Conservation (phyloP, 2,888 invertebrate genomes). For the Diaphora mendica region DNA sequence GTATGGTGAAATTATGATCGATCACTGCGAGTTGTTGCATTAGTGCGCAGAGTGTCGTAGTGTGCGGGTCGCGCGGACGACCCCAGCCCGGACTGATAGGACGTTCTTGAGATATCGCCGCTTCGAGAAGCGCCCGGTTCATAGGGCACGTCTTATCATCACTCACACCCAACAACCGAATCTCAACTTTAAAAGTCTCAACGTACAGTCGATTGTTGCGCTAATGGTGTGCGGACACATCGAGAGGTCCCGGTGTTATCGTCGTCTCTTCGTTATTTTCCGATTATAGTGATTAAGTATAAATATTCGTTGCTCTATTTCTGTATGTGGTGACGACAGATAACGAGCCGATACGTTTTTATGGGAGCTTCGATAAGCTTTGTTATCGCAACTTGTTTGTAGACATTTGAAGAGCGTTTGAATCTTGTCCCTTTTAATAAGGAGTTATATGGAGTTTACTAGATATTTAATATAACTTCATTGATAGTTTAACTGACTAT, state of each 20-base stretch:
- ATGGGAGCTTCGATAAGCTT: constrained; percentile 56
- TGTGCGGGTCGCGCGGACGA: constrained; percentile 26
- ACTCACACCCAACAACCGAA: constrained; percentile 16
- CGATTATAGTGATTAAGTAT: constrained; percentile 73
- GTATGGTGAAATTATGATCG: background rate
- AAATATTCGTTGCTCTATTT: constrained; percentile 64
- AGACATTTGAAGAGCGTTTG: constrained; percentile 12
- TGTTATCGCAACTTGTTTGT: constrained; percentile 54
- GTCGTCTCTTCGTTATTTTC: constrained; percentile 74
- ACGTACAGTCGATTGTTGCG: constrained; percentile 23
- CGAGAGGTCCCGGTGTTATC: constrained; percentile 66
- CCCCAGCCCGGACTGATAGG: constrained; percentile 49
- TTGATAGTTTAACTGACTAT: background rate
- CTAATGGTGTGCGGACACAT: constrained; percentile 25
- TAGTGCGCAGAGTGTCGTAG: background rate
- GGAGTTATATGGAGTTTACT: too few species aligned
- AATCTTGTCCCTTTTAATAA: background rate
- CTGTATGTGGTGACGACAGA: constrained; percentile 52
- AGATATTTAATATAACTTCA: background rate
- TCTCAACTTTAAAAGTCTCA: constrained; percentile 19
- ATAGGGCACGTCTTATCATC: constrained; percentile 64
- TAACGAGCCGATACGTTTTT: constrained; percentile 54
- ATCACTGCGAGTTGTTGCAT: background rate
- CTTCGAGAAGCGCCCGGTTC: constrained; percentile 60
- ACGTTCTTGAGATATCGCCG: constrained; percentile 61